Evolutionary conservation across 2,888 invertebrate species (phyloP), one percentile per base, ranked within the genome.

Genomic region (Spisula solida): DNA sequence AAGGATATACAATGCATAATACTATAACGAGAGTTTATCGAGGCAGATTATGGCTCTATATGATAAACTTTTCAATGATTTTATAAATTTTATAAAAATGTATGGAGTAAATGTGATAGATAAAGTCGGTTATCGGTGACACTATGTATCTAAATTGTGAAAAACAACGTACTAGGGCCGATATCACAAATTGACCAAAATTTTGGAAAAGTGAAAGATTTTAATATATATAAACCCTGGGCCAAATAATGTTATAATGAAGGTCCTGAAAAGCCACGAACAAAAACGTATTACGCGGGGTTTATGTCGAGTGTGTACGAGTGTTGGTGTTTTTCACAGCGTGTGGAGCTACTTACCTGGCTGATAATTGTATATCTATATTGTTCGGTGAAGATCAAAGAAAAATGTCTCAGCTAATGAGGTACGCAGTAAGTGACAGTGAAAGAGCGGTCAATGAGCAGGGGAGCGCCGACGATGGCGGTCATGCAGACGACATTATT

Each of bases 401-500:
- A 47, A 60, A 41, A 56, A 70, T 70, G 29, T 70, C 81, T n/a
- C 60, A 82, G 84, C 87, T 89, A 89, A 89, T 89, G 89, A 87
- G 81, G 78, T 80, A 80, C 81, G 78, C 84, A 75, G 55, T 60
- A 60, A 51, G 82, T 56, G 89, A 84, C 86, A 70, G 87, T 20
- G 84, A 47, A 79, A 51, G 83, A 75, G 87, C 81, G 86, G 89
- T 87, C 84, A 84, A 29, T 81, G 84, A 84, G 55, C 60, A 83
- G 78, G 75, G 66, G 34, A 56, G 78, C 75, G 75, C 48, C 20
- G 85, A 86, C 55, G 84, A 86, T 89, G 86, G 84, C 86, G 66
- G 81, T 16, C 84, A 85, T 14, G 85, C 90, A 87, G 90, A 91
- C 82, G 90, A 91, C 87, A 91, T 82, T 70, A 70, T 70, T 56